Conservation (phyloP, 1,140 invertebrate species). For the Drosophila ambigua region DNA sequence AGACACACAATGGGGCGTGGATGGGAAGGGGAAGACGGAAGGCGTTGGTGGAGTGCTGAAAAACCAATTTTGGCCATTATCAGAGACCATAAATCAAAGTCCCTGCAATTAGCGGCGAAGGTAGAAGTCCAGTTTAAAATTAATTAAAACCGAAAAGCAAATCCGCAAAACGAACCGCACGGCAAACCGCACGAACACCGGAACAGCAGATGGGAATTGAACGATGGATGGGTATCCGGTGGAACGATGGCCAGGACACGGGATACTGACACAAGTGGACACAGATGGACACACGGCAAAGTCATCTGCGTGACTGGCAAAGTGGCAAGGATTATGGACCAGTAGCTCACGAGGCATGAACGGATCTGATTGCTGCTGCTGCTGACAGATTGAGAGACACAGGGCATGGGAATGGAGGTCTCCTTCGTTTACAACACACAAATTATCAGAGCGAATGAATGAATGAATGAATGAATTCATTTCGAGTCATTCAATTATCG, state of each 20-base stretch:
- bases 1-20: constrained; percentile 32
- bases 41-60: constrained; percentile 20
- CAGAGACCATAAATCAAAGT: constrained; percentile 61
- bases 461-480: neutral
- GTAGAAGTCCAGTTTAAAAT: constrained; percentile 62
- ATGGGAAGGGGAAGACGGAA: neutral
- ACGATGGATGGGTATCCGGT: constrained; percentile 33
- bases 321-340: constrained; percentile 16
- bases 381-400: too few relatives aligned
- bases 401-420: too few relatives aligned
- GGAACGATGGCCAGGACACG: constrained; percentile 27
- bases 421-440: neutral
- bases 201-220: constrained; percentile 31
- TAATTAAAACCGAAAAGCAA: constrained; percentile 58
- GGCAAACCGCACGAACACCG: constrained; percentile 21
- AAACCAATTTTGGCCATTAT: constrained; percentile 59
- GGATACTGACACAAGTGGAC: constrained; percentile 28
- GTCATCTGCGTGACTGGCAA: constrained; percentile 5
- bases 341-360: neutral
- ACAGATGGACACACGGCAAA: neutral
- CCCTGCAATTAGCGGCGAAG: constrained; percentile 55
- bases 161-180: constrained; percentile 62
- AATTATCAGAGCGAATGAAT: neutral
- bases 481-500: constrained; percentile 21
- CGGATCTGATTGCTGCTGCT: constrained; percentile 24